Base-by-base conservation (phyloP, 2,797 vertebrate genomes). In the Enteromius thamalakanensis region DNA sequence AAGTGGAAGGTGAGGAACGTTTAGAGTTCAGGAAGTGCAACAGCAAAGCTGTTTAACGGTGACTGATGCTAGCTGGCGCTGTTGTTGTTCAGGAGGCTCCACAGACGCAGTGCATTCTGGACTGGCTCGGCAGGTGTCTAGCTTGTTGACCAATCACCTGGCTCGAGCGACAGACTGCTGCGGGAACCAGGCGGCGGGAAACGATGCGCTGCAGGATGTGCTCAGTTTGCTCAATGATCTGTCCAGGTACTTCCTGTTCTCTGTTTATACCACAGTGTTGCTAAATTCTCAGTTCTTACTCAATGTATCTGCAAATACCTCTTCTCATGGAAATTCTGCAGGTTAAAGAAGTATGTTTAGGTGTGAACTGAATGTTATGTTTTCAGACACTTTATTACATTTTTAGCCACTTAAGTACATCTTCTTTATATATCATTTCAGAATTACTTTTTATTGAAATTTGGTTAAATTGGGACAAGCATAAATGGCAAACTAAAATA, bases 191-290 rank as follows among this genome's bases (percentile, higher is more conserved):
- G 98, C 98, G 83, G 98, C 98, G 14, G 98, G 98, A 7, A 99
- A 99, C 19, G 97, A 99, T 0, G 98, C 98, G 0, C 94, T 99
- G 65, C 98, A 99, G 86, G 98, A 99, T 67, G 98, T 99, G 10
- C 96, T 99, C 47, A 99, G 98, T 88, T 96, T 99, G 65, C 97
- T 99, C 55, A 99, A 99, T 79, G 98, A 99, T 86, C 94, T 99
- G 60, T 99, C 98, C 23, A 97, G 98, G 98, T 99, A 93, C 17
- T 19, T 4, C 53, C 14, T 29, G 6, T 42, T 23, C 11, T 47
- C 37, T 2, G 11, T 71, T 71, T 49, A 49, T 23, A 6, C 17
- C n/a, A 26, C 3, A 23, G n/a, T 26, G 23, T 12, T 60, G 10
- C 12, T 60, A 4, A 26, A 26, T 17, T 64, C 26, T 64, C 26